Evolutionary conservation across 2,888 invertebrate genomes (phyloP), one percentile per base, ranked within the genome.

Genomic region (Epirrhoe alternata): DNA sequence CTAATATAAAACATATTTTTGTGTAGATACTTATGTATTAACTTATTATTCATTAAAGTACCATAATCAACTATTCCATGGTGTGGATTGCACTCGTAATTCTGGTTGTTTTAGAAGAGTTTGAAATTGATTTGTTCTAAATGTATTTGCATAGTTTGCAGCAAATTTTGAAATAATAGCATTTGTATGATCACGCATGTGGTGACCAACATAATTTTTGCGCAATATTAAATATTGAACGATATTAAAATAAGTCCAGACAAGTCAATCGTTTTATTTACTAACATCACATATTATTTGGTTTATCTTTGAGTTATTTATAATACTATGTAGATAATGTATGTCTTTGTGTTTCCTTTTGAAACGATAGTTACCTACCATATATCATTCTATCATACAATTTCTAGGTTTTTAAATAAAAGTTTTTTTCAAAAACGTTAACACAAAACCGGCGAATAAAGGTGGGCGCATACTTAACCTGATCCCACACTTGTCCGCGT

Each of bases 121-220:
- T 54, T 45, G 31, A 31, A 35, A 59, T 63, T 61, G 42, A 55
- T 60, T 64, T 55, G 31, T 55, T 59, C 58, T 63, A 63, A 54
- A 62, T 77, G 74, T 73, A 72, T 76, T 78, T 78, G 81, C 82
- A 81, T 78, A 82, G 78, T 84, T 81, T 79, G 77, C 80, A 84
- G 81, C 80, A 77, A 80, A 82, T 83, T 79, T 80, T 78, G 76
- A 80, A 83, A 79, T 76, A 59, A 62, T 86, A 87, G 88, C 88
- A 87, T 91, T 89, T 88, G 86, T 86, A 85, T 74, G 79, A 84
- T 88, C 86, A 88, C 84, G 77, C 81, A 82, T 86, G 86, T 86
- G 86, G 86, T 87, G 89, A 89, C 89, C 86, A 87, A 86, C 84
- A 82, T 86, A 84, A 84, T 85, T 89, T 88, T 86, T 87, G 86